phyloP scores from a whole-genome alignment of 2,113 vertebrate genomes.

The Hassar affinis region DNA sequence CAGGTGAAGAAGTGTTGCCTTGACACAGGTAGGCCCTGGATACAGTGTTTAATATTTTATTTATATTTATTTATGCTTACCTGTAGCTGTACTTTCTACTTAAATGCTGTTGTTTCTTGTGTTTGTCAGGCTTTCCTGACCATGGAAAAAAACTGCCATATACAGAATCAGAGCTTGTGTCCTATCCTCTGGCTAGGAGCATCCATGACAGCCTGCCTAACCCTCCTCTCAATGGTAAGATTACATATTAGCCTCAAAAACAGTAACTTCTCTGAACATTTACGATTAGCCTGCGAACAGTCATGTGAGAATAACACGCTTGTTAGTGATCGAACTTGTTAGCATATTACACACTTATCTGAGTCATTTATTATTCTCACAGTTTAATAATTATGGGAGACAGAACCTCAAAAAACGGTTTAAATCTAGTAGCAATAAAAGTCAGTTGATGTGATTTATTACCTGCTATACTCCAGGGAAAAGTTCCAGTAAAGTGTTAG shows the following conservation, averaged over 20 bases:
- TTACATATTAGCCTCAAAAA: background rate
- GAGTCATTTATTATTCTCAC: background rate
- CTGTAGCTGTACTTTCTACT: background rate
- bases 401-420: background rate
- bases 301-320: background rate
- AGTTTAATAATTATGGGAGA: background rate
- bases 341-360: background rate
- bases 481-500: slow-evolving; percentile 2
- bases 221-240: slow-evolving; percentile 75
- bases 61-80: background rate
- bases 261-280: background rate
- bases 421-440: background rate
- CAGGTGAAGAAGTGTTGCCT: slow-evolving; percentile 66
- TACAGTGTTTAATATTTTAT: background rate
- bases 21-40: slow-evolving; percentile 61
- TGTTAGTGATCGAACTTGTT: slow-evolving; percentile 6
- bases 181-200: slow-evolving; percentile 67
- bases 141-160: slow-evolving; percentile 65
- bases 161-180: slow-evolving; percentile 63
- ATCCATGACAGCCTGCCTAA: slow-evolving; percentile 63
- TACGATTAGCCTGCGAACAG: background rate
- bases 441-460: background rate
- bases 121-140: slow-evolving; percentile 59
- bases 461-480: background rate
- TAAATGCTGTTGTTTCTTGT: slow-evolving; percentile 29